Percentiles rank a stretch among this genome's conserved stretches.
Conservation (phyloP, 2,888 invertebrate species). For the Fragum fragum region DNA sequence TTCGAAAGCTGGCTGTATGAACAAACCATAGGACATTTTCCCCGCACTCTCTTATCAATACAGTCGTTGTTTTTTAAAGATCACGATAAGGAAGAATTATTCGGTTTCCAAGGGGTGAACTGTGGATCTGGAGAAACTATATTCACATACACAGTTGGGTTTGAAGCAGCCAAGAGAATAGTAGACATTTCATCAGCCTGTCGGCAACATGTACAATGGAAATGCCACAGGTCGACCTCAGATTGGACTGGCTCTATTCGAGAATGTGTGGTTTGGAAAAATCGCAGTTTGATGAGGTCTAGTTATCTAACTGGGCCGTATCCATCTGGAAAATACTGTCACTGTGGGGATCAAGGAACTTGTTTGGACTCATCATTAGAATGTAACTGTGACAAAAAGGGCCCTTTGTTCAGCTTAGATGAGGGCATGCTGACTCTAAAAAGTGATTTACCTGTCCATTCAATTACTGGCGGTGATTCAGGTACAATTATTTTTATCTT, state of each 20-base stretch:
- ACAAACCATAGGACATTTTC: no score
- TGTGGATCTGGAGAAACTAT: background rate
- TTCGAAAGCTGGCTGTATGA: no score
- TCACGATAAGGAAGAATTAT: no score
- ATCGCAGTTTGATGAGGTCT: background rate
- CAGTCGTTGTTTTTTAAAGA: no score
- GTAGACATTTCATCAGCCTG: background rate
- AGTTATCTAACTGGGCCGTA: background rate
- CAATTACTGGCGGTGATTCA: background rate
- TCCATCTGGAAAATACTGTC: background rate
- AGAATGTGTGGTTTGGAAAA: background rate
- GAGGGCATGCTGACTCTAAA: background rate
- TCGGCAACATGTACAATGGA: background rate
- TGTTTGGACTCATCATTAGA: background rate
- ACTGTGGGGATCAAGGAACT: background rate
- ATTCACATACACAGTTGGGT: background rate
- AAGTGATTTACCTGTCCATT: background rate
- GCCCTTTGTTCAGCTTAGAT: background rate
- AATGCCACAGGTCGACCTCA: background rate
- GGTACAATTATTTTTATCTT: no score
- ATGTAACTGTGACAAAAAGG: background rate
- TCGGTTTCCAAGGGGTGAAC: background rate
- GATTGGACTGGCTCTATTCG: no score
- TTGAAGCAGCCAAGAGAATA: background rate
- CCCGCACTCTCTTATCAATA: no score